Conservation (phyloP, 2,888 invertebrate species). For the Agonopterix heracliana region DNA sequence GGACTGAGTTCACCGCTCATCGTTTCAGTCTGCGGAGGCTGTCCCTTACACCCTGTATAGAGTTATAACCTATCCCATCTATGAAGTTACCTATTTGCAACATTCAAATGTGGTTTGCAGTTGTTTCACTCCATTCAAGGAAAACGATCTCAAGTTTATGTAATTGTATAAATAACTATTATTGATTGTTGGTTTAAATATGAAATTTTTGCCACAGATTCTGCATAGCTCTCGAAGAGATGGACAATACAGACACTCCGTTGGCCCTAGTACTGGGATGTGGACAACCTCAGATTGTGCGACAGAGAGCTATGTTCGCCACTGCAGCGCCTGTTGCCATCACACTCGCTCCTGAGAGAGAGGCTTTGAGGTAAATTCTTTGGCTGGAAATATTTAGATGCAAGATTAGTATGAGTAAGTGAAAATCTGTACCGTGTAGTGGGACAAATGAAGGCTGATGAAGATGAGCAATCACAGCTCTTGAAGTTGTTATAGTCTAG, state of each 20-base stretch:
- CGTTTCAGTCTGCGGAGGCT: too few relatives aligned
- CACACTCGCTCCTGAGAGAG: constrained; percentile 36
- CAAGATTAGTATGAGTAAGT: background rate
- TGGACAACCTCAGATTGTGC: constrained; percentile 45
- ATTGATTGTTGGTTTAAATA: too few relatives aligned
- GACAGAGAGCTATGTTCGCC: constrained; percentile 46
- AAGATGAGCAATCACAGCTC: background rate
- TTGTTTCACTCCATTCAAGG: too few relatives aligned
- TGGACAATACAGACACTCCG: constrained; percentile 72
- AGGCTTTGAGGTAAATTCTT: constrained; percentile 36
- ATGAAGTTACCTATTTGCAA: too few relatives aligned
- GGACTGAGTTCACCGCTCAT: too few relatives aligned
- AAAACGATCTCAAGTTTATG: too few relatives aligned
- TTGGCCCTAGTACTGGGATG: constrained; percentile 79
- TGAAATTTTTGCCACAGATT: constrained; percentile 52
- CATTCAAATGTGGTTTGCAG: too few relatives aligned
- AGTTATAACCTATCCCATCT: too few relatives aligned
- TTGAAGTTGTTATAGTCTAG: background rate
- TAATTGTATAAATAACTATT: too few relatives aligned
- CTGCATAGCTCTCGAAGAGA: constrained; percentile 81
- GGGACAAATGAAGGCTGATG: background rate
- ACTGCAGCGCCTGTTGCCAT: constrained; percentile 44
- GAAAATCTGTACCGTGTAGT: background rate
- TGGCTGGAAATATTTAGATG: background rate
- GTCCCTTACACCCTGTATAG: too few relatives aligned